Conservation (phyloP, 1,140 invertebrate genomes). For the Cecropterus lyciades region DNA sequence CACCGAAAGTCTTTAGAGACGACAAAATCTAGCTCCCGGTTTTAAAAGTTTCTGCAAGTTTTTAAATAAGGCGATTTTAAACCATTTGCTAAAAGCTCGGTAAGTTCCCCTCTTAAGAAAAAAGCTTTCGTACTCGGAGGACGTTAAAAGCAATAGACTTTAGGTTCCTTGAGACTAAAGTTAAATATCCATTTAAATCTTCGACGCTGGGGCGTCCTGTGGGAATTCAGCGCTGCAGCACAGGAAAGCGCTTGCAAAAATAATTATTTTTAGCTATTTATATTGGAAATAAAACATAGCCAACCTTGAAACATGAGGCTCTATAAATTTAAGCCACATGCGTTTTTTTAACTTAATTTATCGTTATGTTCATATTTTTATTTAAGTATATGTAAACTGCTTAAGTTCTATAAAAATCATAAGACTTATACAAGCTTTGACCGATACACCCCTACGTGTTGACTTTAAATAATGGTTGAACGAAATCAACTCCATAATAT, state of each 20-base stretch:
- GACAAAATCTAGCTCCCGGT: slow-evolving; percentile 43
- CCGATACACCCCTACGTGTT: not conserved
- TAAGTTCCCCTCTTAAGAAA: slow-evolving; percentile 64
- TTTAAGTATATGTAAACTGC: too few relatives aligned
- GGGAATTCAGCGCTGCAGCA: slow-evolving; percentile 70
- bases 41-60: slow-evolving; percentile 52
- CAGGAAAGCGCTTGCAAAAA: slow-evolving; percentile 58
- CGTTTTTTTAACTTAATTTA: too few relatives aligned
- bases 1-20: not conserved
- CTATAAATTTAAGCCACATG: too few relatives aligned
- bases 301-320: too few relatives aligned
- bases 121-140: slow-evolving; percentile 59
- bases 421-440: not conserved
- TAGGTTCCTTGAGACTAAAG: slow-evolving; percentile 78
- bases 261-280: slow-evolving; percentile 36
- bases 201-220: slow-evolving; percentile 60
- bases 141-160: slow-evolving; percentile 78
- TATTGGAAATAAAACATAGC: not conserved
- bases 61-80: slow-evolving; percentile 69
- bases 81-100: slow-evolving; percentile 77
- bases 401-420: too few relatives aligned
- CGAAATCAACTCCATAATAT: slow-evolving; percentile 1
- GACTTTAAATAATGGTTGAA: slow-evolving; percentile 14
- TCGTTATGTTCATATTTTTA: too few relatives aligned
- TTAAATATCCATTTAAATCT: slow-evolving; percentile 84